Percentiles rank a stretch among this genome's conserved stretches.
Evolutionary conservation across 2,888 invertebrate genomes (phyloP).

Genomic region (Eupithecia exiguata): DNA sequence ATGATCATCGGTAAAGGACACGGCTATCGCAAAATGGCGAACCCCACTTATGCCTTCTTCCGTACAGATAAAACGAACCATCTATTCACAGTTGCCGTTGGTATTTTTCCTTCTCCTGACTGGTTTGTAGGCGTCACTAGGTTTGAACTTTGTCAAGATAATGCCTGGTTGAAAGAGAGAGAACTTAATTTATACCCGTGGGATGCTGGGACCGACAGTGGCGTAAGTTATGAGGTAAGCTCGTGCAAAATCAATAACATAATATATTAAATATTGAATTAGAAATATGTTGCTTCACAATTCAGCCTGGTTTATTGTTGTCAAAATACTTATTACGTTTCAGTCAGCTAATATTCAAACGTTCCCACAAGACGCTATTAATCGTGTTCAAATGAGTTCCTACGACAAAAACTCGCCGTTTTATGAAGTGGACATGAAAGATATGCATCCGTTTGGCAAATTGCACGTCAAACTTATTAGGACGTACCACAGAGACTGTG

Average conservation of each 20-base stretch:
- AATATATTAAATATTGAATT: background rate
- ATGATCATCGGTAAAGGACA: slow-evolving; percentile 77
- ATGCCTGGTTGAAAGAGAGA: slow-evolving; percentile 93
- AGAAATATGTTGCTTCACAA: background rate
- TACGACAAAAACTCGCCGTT: slow-evolving; percentile 76
- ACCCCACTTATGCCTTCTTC: slow-evolving; percentile 70
- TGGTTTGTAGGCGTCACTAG: slow-evolving; percentile 98
- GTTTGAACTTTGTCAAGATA: slow-evolving; percentile 92
- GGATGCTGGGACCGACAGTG: slow-evolving; percentile 98
- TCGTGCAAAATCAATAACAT: background rate
- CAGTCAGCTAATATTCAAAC: slow-evolving; percentile 73
- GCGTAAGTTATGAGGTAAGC: slow-evolving; percentile 92
- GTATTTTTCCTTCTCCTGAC: slow-evolving; percentile 88
- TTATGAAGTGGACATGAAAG: slow-evolving; percentile 70
- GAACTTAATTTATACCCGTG: slow-evolving; percentile 95
- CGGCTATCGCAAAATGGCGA: slow-evolving; percentile 69
- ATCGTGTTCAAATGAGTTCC: slow-evolving; percentile 71
- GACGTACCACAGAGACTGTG: slow-evolving; percentile 69
- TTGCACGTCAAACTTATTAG: slow-evolving; percentile 66
- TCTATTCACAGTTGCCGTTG: slow-evolving; percentile 66
- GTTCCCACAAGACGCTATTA: slow-evolving; percentile 69
- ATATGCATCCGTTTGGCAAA: slow-evolving; percentile 74
- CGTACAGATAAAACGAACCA: slow-evolving; percentile 70
- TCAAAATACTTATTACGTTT: slow-evolving; percentile 18
- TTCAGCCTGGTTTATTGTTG: slow-evolving; percentile 26